phyloP scores from a whole-genome alignment of 64 coral and sea anemone species.

The Pachyseris speciosa region DNA sequence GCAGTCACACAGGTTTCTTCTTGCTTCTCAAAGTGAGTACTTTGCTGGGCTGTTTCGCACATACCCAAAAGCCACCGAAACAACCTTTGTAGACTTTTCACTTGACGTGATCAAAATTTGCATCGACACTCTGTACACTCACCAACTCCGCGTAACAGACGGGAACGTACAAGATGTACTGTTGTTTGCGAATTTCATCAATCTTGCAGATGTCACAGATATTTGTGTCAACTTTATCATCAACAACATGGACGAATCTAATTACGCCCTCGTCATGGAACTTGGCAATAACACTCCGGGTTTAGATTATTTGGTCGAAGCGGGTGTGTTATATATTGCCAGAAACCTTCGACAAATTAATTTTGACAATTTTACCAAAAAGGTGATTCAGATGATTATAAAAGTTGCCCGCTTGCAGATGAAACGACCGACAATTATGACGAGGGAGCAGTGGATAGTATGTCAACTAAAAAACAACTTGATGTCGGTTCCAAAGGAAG shows the following conservation, averaged over 20 bases:
- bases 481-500: too few relatives aligned
- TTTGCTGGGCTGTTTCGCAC: slow-evolving; percentile 16
- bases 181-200: slow-evolving; percentile 11
- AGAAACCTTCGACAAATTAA: neutral
- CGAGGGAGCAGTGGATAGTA: neutral
- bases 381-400: neutral
- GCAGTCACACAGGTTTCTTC: slow-evolving; percentile 39
- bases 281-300: neutral
- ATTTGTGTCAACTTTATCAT: slow-evolving; percentile 14
- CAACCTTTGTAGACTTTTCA: slow-evolving; percentile 1
- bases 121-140: slow-evolving; percentile 3
- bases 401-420: slow-evolving; percentile 30
- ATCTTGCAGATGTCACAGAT: neutral
- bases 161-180: neutral
- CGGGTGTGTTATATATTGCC: neutral
- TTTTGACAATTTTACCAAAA: slow-evolving; percentile 5
- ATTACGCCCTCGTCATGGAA: neutral
- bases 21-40: slow-evolving; percentile 45
- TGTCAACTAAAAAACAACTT: neutral
- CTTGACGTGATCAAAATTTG: slow-evolving; percentile 18
- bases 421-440: neutral
- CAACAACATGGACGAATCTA: neutral
- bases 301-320: neutral
- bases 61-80: neutral
- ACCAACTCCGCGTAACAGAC: neutral